Conservation (phyloP, 2,888 invertebrate species). For the Caenorhabditis sulstoni region DNA sequence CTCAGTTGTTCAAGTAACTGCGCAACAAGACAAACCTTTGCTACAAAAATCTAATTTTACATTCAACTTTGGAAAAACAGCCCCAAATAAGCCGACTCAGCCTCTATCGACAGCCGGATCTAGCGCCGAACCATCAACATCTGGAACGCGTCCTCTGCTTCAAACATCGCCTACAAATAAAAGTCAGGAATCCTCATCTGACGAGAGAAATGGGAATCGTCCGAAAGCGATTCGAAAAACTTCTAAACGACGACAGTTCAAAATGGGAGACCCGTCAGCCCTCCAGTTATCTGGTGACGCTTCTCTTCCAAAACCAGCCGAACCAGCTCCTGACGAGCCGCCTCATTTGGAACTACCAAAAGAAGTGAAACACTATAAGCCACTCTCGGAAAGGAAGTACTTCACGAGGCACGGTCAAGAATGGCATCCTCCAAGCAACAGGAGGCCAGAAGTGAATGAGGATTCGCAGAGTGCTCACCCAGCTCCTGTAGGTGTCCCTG, state of each 20-base stretch:
- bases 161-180: not conserved
- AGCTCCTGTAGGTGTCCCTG: not conserved
- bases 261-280: constrained; percentile 3
- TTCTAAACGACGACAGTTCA: constrained; percentile 2
- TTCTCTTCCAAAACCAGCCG: constrained; percentile 30
- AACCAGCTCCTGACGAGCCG: constrained; percentile 18
- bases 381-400: constrained; percentile 30
- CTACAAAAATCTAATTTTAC: too few species aligned
- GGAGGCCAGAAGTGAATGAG: constrained; percentile 2
- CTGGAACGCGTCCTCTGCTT: not conserved
- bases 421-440: constrained; percentile 24
- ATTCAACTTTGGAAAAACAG: not conserved
- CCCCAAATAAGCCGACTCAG: not conserved
- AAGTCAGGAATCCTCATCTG: not conserved
- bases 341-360: constrained; percentile 24
- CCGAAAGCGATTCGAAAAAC: not conserved
- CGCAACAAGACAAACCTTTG: too few species aligned
- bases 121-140: not conserved
- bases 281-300: constrained; percentile 19
- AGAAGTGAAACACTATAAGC: constrained; percentile 25
- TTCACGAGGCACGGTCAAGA: constrained; percentile 25
- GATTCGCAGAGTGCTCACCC: not conserved
- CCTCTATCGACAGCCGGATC: not conserved
- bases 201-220: not conserved
- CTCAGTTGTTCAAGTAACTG: too few species aligned